phyloP scores from a whole-genome alignment of 2,113 vertebrate species.

The Psilopogon haemacephalus region DNA sequence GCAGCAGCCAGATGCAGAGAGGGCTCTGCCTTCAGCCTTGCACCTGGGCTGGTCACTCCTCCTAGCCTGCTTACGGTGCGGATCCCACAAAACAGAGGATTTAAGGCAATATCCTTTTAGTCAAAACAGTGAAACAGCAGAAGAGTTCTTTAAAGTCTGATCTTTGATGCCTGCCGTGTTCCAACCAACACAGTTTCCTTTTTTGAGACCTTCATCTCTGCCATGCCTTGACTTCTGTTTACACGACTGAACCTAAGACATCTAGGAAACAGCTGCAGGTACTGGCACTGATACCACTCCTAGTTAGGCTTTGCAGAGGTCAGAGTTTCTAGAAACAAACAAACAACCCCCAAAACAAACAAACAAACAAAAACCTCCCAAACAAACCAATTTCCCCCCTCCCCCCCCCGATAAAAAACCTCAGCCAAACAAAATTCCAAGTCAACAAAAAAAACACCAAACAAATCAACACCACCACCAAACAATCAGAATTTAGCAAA shows the following conservation, averaged over 20 bases:
- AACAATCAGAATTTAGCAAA: background rate
- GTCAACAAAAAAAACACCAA: too few relatives aligned
- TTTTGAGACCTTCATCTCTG: background rate
- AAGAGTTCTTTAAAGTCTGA: background rate
- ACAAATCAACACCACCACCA: too few relatives aligned
- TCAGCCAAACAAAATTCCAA: too few relatives aligned
- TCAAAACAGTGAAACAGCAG: background rate
- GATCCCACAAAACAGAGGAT: background rate
- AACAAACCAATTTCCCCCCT: too few relatives aligned
- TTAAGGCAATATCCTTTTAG: background rate
- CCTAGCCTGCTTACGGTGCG: background rate
- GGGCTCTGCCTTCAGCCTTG: background rate
- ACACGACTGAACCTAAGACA: background rate
- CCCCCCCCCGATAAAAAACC: too few relatives aligned
- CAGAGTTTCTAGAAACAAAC: background rate
- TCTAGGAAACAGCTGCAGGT: background rate
- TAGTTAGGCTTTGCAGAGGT: background rate
- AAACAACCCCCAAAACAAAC: too few relatives aligned
- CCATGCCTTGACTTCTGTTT: background rate
- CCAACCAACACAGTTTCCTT: background rate
- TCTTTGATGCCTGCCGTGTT: background rate
- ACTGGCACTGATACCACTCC: background rate
- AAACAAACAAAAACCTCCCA: too few relatives aligned
- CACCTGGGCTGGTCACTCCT: background rate
- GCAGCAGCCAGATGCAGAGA: background rate